These are phyloP conservation scores for Nudaria mundana DNA, from an alignment of 2,888 invertebrate species.

Conservation along the genomic window DNA sequence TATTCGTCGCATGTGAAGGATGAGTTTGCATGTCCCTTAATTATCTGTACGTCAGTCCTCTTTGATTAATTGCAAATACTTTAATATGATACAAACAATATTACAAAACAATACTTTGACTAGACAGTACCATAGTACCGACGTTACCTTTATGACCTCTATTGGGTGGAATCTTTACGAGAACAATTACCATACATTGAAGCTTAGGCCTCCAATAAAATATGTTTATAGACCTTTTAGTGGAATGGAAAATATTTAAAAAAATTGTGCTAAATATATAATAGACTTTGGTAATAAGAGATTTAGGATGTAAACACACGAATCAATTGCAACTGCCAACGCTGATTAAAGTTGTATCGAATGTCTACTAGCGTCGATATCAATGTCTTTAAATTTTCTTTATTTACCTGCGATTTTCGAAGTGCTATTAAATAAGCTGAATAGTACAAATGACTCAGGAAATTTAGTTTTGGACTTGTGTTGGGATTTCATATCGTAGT, in stretches of 20 bases:
- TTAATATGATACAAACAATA: conserved; percentile 68
- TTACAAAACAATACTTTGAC: conserved; percentile 73
- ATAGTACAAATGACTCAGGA: too few relatives aligned
- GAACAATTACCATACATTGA: conserved; percentile 43
- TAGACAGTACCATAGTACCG: conserved; percentile 77
- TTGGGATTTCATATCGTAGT: too few relatives aligned
- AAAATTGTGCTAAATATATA: conserved; percentile 19
- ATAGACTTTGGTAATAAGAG: conserved; percentile 8
- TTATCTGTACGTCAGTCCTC: conserved; percentile 47
- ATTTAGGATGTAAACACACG: conserved; percentile 10
- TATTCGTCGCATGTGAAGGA: too few relatives aligned
- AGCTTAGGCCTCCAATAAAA: conserved; percentile 57
- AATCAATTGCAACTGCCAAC: too few relatives aligned
- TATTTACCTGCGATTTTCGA: too few relatives aligned
- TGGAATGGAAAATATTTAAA: conserved; percentile 30
- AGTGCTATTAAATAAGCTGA: too few relatives aligned
- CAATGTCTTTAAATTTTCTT: too few relatives aligned
- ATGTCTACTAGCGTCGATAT: too few relatives aligned
- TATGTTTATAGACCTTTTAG: conserved; percentile 46
- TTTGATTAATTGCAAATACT: conserved; percentile 54
- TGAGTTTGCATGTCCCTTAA: too few relatives aligned
- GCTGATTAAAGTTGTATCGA: too few relatives aligned
- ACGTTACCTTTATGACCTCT: conserved; percentile 57
- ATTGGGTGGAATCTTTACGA: conserved; percentile 57
- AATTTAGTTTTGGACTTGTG: too few relatives aligned